phyloP scores from a whole-genome alignment of 2,797 vertebrate species.

The Clarias platycephalus region DNA sequence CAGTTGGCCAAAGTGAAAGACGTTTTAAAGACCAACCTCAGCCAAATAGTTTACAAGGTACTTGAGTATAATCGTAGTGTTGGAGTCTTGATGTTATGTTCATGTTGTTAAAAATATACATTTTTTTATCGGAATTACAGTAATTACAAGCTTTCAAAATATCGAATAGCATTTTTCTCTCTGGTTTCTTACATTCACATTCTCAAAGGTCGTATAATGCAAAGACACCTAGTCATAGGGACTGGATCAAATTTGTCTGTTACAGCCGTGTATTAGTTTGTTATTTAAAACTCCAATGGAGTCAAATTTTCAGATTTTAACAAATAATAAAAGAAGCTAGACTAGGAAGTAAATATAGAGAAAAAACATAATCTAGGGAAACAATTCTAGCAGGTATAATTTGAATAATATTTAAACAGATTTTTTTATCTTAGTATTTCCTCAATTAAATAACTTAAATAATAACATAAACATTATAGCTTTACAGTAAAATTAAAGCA shows the following conservation, averaged over 20 bases:
- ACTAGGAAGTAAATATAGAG: not conserved
- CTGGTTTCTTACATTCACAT: not conserved
- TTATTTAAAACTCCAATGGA: not conserved
- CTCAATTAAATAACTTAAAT: not conserved
- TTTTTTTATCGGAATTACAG: not conserved
- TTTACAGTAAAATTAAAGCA: not conserved
- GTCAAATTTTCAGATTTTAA: not conserved
- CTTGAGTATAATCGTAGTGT: constrained; percentile 16
- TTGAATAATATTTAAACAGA: not conserved
- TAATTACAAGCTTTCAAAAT: not conserved
- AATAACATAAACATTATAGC: not conserved
- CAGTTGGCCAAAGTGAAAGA: constrained; percentile 79
- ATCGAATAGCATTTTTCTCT: not conserved
- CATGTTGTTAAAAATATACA: not conserved
- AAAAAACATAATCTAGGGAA: not conserved
- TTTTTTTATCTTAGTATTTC: not conserved
- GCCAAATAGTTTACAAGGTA: constrained; percentile 82
- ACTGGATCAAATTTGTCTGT: not conserved
- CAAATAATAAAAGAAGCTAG: not conserved
- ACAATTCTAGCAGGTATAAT: not conserved
- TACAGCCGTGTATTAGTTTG: not conserved
- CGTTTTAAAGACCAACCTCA: constrained; percentile 82
- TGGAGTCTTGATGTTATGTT: not conserved
- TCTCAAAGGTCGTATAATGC: not conserved
- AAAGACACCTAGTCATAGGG: not conserved